These are phyloP conservation scores for Ferrisia virgata DNA, from an alignment of 2,888 invertebrate species.

Conservation along the genomic window DNA sequence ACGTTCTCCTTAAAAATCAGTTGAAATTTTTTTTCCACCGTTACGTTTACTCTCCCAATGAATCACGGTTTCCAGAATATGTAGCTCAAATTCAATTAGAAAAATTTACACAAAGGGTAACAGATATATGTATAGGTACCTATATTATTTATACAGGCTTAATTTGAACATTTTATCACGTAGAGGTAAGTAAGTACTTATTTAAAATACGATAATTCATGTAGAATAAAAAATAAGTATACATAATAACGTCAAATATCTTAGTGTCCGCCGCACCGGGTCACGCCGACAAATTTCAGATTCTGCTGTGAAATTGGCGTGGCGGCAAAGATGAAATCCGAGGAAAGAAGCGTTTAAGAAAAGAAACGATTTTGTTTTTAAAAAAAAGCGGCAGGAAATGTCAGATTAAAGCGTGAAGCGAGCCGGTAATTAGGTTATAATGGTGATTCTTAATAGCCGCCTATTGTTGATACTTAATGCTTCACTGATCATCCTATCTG, in stretches of 20 bases:
- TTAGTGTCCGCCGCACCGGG: neutral
- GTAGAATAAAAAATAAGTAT: neutral
- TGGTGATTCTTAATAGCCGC: conserved; percentile 42
- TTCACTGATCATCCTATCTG: conserved; percentile 39
- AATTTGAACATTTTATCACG: neutral
- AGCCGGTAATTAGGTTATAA: conserved; percentile 43
- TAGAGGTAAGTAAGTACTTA: neutral
- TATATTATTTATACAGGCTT: too few species aligned
- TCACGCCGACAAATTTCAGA: neutral
- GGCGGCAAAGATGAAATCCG: neutral
- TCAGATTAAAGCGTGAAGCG: conserved; percentile 40
- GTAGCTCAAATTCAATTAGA: neutral
- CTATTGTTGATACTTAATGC: conserved; percentile 42
- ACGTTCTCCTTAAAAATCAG: too few species aligned
- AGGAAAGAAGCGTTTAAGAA: conserved; percentile 22
- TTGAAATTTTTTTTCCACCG: neutral
- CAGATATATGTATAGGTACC: too few species aligned
- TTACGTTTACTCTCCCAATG: neutral
- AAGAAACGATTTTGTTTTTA: conserved; percentile 22
- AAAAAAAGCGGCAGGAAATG: conserved; percentile 34
- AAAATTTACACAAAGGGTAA: neutral
- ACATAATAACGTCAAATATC: neutral
- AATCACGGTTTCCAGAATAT: neutral
- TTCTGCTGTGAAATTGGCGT: neutral
- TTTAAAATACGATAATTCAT: neutral